Base-by-base conservation (phyloP, 92 coral and sea anemone genomes). In the Zoanthus solanderi region DNA sequence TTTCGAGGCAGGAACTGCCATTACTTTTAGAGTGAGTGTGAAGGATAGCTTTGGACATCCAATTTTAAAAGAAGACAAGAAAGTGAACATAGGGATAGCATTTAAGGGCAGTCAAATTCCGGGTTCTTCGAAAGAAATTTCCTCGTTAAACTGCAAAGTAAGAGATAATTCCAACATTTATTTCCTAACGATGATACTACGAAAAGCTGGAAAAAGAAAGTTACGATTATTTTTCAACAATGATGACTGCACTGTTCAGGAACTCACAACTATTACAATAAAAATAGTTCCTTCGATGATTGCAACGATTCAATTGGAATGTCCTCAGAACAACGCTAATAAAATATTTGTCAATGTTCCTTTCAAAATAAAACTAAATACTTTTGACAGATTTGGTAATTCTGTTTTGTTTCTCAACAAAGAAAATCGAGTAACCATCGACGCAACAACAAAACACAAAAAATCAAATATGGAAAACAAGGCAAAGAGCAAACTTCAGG, bases 1-100 rank as follows among this genome's bases (percentile, higher is more conserved):
- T 17, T 79, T 79, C 66, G 84, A 79, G 11, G 84, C 84, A n/a
- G 84, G 84, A 79, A 61, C 84, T 61, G 54, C 56, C 31, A 67
- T 79, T 12, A 79, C n/a, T 0, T 79, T 79, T 42, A 60, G 84
- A 79, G 73, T 79, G 34, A 61, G 23, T 37, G 84, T 79, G 56
- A 79, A 34, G 57, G 84, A 79, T 79, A 42, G 60, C 32, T 79
- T 32, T 42, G 84, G 73, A 79, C 45, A 79, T 18, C 72, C 73
- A 12, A 11, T 79, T 7, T 34, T 44, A 1, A 61, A 58, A 79
- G 73, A 37, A n/a, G 84, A 79, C 1, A 79, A 11, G 54, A 3
- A 60, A 34, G 56, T 46, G 0, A 44, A 18, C 12, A 9, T 79
- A 4, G 42, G 32, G 17, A 46, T 46, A 30, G 58, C 37, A 48